phyloP scores from a whole-genome alignment of 2,888 invertebrate genomes.

The Cantharis rustica region DNA sequence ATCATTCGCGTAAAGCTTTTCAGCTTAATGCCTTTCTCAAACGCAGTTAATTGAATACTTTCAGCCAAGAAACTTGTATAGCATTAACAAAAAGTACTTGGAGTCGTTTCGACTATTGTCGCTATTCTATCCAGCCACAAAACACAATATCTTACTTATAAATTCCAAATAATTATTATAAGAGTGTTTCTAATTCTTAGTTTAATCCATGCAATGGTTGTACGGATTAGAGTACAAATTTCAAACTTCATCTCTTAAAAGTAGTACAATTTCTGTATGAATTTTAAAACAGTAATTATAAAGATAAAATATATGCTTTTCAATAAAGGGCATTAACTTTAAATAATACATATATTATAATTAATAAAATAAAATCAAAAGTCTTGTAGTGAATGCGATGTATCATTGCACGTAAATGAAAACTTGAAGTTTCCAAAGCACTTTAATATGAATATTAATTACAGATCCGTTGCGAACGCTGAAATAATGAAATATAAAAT shows the following conservation, averaged over 20 bases:
- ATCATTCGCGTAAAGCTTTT: no score
- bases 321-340: neutral
- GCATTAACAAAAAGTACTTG: no score
- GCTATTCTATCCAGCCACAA: no score
- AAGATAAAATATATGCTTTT: neutral
- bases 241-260: neutral
- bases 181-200: no score
- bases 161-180: no score
- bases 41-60: no score
- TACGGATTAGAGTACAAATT: neutral
- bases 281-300: neutral
- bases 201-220: neutral
- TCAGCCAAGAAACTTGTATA: no score
- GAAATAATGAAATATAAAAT: conserved; percentile 35
- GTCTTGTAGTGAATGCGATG: neutral
- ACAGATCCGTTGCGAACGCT: conserved; percentile 15
- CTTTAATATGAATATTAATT: conserved; percentile 24
- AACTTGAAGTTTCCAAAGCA: neutral
- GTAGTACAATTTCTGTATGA: neutral
- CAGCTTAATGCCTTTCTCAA: no score
- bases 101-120: no score
- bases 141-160: no score
- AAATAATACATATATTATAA: neutral
- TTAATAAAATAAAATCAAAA: neutral
- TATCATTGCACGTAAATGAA: conserved; percentile 7